These are phyloP conservation scores for Vireo altiloquus DNA, from an alignment of 2,113 vertebrate genomes.

Conservation along the genomic window DNA sequence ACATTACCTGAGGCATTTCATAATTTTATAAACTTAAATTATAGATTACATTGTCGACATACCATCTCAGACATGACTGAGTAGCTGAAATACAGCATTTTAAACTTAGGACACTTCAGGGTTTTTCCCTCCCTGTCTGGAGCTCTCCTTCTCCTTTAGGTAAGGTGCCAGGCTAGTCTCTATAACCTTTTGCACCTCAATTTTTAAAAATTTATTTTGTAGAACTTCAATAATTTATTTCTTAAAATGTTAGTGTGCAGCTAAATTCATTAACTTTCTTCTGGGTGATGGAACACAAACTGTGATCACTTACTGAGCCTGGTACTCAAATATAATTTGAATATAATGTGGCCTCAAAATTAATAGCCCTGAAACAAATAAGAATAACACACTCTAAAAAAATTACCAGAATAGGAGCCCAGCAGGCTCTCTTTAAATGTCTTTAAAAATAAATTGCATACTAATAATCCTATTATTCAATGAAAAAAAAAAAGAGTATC, in stretches of 20 bases:
- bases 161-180: fast-evolving
- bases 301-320: background rate
- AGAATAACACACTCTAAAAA: background rate
- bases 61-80: background rate
- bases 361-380: slow-evolving; percentile 12
- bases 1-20: background rate
- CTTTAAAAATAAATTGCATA: background rate
- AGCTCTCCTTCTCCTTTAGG: background rate
- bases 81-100: background rate
- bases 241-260: background rate
- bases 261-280: slow-evolving; percentile 3
- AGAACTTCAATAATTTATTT: background rate
- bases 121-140: background rate
- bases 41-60: background rate
- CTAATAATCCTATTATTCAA: slow-evolving; percentile 55
- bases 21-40: background rate
- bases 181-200: background rate
- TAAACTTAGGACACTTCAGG: background rate
- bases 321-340: slow-evolving; percentile 35
- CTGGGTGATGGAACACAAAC: slow-evolving; percentile 4
- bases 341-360: slow-evolving; percentile 29
- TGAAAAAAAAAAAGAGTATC: background rate
- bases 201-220: background rate
- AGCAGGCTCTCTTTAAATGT: slow-evolving; percentile 11
- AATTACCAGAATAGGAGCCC: background rate